These are phyloP conservation scores for Lithophane leautieri DNA, from an alignment of 2,888 invertebrate species.

Conservation along the genomic window DNA sequence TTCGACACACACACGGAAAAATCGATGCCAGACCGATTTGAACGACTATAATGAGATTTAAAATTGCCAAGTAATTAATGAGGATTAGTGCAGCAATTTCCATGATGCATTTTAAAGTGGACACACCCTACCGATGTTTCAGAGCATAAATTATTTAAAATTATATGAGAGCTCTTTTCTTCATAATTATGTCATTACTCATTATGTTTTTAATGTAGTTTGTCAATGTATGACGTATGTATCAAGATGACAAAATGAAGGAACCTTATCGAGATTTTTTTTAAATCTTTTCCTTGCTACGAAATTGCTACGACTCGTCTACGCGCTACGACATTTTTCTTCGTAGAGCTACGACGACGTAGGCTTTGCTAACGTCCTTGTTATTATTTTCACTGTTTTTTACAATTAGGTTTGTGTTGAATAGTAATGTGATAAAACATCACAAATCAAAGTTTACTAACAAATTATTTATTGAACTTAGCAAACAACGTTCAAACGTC, in stretches of 20 bases:
- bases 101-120: conserved; percentile 70
- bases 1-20: conserved; percentile 75
- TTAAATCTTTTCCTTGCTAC: conserved; percentile 12
- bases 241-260: not conserved
- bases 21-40: conserved; percentile 87
- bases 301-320: conserved; percentile 24
- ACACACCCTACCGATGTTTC: conserved; percentile 39
- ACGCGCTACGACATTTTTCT: conserved; percentile 8
- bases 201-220: conserved; percentile 9
- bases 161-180: conserved; percentile 20
- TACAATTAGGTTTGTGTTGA: too few species aligned
- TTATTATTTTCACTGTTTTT: not conserved
- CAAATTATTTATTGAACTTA: not conserved
- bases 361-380: not conserved
- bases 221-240: not conserved
- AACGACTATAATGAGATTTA: conserved; percentile 86
- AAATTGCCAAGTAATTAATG: conserved; percentile 87
- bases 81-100: conserved; percentile 80
- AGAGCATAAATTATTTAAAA: conserved; percentile 40
- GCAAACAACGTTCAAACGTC: conserved; percentile 16
- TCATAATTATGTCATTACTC: not conserved
- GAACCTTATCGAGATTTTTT: not conserved
- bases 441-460: not conserved
- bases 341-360: not conserved
- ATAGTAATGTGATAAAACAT: not conserved